Evolutionary conservation across 2,888 invertebrate species (phyloP), one percentile per base, ranked within the genome.

Genomic region (Melanophora roralis): DNA sequence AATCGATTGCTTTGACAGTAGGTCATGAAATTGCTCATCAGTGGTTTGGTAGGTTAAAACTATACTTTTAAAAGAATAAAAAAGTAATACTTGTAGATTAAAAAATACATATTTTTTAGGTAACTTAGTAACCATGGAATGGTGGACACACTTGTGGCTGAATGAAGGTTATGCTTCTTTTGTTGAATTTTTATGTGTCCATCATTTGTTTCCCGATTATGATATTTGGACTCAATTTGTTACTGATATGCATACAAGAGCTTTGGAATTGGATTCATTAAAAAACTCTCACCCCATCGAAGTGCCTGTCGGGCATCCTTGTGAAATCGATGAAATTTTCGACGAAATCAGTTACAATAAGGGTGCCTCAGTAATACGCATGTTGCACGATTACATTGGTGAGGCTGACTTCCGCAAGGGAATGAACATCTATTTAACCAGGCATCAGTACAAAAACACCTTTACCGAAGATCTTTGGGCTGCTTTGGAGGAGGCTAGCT

Each of bases 171-270:
- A 97, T 90, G 98, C 98, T 0, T 95, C 97, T 0, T 99, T 98
- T 92, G 96, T 98, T 51, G 98, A 98, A 89, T 98, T 96, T 86
- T 92, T 98, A 5, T 98, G 98, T 91, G 96, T 98, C 0, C 95
- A 96, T 87, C 94, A 95, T 88, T 91, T 97, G 68, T 98, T 97
- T 89, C 98, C 98, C 0, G 97, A 98, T 86, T 98, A 96, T 91
- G 96, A 98, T 87, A 97, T 98, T 86, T 98, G 98, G 98, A 96
- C 96, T 2, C 97, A 98, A 89, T 99, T 98, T 91, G 96, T 98
- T 0, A 95, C 96, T 16, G 95, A 96, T 86, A 96, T 95, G 83
- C 94, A 96, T 85, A 95, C 95, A 51, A 92, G 94, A 82, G 98
- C 97, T 16, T 88, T 96, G 83, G 95, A 96, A 85, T 91, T 98